Base-by-base conservation (phyloP, 2,797 vertebrate species). In the Diplodus sargus region DNA sequence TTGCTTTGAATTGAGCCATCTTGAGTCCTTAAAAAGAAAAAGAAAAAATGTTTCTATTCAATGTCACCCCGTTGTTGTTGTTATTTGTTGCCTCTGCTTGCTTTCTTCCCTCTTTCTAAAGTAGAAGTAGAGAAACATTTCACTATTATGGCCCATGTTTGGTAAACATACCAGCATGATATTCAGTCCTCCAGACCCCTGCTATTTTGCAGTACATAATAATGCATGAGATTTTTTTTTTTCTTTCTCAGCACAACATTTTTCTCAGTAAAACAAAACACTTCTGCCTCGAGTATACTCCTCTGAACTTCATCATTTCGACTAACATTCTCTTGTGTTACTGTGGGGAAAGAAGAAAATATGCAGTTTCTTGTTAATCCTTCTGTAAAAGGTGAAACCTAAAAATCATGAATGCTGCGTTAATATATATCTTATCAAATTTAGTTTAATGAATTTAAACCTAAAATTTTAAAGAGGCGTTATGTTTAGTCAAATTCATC, bases 151-250 rank as follows among this genome's bases (percentile, higher is more conserved):
- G 47, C n/a, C 20, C 9, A 34, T 20, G 22, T 54, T 72, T 72
- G 11, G 57, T 62, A 60, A 82, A 79, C 57, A 68, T 49, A 39
- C n/a, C 70, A 43, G 63, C 20, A 23, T 65, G 54, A 18, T 43
- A n/a, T 53, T 49, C 60, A 70, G 18, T 25, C 64, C 14, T 23
- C n/a, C 16, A 1, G 25, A 20, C 4, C 47, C 20, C 76, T 64
- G 66, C 39, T 56, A 28, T 51, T 71, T 57, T 49, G 25, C 34
- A 43, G 5, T 62, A 52, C 15, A 49, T 76, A 61, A 43, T 48
- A 70, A 52, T 68, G 45, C 13, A 43, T 56, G 10, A 22, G 1
- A 52, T 42, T 71, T 69, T 58, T 66, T 75, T 25, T 39, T 11
- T 39, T 39, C 7, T 39, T 39, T 39, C 34, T 39, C 34, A 16